Conservation (phyloP, 2,797 vertebrate species). For the Peromyscus melanophrys region DNA sequence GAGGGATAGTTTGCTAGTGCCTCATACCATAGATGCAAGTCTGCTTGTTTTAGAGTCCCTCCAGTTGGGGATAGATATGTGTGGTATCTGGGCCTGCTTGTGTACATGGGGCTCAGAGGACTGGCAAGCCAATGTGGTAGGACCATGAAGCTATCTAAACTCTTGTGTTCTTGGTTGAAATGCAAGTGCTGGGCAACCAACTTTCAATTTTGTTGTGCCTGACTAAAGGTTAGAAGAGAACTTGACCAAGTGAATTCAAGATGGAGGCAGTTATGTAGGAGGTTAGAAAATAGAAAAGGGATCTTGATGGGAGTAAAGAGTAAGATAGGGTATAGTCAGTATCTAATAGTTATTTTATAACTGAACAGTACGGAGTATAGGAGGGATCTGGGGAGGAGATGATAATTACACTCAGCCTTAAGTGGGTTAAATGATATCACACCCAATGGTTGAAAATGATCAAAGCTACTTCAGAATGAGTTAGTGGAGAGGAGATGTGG, state of each 20-base stretch:
- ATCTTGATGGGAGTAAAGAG: background rate
- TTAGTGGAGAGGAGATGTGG: background rate
- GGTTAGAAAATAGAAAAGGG: background rate
- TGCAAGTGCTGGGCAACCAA: background rate
- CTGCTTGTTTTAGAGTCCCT: background rate
- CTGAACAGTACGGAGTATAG: background rate
- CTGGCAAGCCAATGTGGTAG: no score
- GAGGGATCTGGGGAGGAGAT: background rate
- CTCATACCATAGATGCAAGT: background rate
- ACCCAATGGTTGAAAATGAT: background rate
- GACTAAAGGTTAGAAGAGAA: fast-evolving
- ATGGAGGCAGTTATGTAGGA: background rate
- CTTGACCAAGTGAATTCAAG: background rate
- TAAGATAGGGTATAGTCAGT: background rate
- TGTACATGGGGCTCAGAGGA: no score
- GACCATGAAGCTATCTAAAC: background rate
- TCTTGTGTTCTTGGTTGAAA: background rate
- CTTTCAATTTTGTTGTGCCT: background rate
- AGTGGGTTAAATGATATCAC: background rate
- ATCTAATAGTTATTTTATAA: background rate
- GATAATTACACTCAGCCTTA: background rate
- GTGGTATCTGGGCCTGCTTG: background rate
- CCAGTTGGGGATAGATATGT: no score
- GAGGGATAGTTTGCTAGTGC: background rate
- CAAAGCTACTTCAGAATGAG: background rate